Evolutionary conservation across 2,113 vertebrate species (phyloP), one percentile per base, ranked within the genome.

Genomic region (Pyxicephalus adspersus): DNA sequence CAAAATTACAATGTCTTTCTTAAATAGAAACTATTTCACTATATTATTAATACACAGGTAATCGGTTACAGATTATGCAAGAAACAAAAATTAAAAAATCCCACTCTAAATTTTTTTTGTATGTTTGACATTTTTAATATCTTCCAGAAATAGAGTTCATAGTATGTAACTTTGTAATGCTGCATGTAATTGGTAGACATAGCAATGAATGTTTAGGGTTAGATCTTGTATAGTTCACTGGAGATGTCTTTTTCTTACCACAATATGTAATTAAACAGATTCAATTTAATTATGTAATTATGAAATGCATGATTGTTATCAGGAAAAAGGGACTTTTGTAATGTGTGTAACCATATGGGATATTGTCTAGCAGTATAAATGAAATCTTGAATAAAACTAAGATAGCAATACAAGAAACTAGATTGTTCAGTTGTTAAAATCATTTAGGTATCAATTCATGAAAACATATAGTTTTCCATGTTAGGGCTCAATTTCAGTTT

Each of bases 211-310:
- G 51, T 72, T 50, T n/a, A n/a, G 55, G 50, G 23, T 6, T 68
- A 68, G 38, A 26, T 51, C 18, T 5, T 8, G 34, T 19, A 54
- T 71, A 16, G 51, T 50, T 71, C 45, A 54, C 23, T 19, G 50
- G 68, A 72, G 51, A 55, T 55, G 68, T 4, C 26, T 26, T 72
- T 72, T 13, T 55, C 19, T 50, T 55, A 9, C 50, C 20, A 55
- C 51, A 55, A 23, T 26, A 71, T 28, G 50, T 52, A 71, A 71
- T 71, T 71, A 71, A 71, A 28, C 45, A 54, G 18, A 11, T 25
- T 54, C 19, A 71, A 54, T 71, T 52, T 28, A 57, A 71, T 71
- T 52, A 54, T 20, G 22, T 9, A 20, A 71, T 71, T 52, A 54
- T 20, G 22, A 11, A 52, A 54, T 71, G 66, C 25, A 26, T 13